These are phyloP conservation scores for Poliocrania exsul DNA, from an alignment of 2,797 vertebrate species.

Conservation along the genomic window DNA sequence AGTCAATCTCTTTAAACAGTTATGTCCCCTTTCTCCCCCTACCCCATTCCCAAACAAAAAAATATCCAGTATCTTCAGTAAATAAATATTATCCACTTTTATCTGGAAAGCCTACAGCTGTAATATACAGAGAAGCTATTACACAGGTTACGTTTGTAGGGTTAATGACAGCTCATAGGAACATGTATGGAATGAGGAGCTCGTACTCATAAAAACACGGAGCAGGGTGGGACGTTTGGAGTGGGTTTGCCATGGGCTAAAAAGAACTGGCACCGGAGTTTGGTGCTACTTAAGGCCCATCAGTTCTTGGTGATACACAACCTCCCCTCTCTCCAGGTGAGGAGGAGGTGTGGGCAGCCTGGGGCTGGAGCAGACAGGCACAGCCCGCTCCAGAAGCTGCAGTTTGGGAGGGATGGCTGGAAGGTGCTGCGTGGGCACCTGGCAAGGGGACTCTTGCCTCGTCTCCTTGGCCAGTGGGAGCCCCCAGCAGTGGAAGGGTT, in stretches of 20 bases:
- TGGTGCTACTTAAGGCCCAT: neutral
- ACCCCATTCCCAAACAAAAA: conserved; percentile 59
- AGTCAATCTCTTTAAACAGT: conserved; percentile 41
- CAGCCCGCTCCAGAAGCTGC: neutral
- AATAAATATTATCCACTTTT: conserved; percentile 72
- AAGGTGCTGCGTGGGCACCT: neutral
- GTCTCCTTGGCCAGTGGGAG: neutral
- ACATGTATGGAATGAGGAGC: conserved; percentile 10
- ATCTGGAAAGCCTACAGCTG: conserved; percentile 57
- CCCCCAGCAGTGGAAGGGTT: neutral
- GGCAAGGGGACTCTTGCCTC: neutral
- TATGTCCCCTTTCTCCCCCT: conserved; percentile 46
- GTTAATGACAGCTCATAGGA: neutral
- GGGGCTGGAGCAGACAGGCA: neutral
- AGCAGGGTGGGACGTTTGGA: neutral
- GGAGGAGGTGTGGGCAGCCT: neutral
- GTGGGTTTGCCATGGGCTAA: neutral
- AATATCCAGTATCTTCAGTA: conserved; percentile 65
- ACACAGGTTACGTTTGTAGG: conserved; percentile 36
- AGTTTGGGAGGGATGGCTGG: neutral
- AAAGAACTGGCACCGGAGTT: neutral
- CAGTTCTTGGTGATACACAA: neutral
- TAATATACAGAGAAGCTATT: conserved; percentile 61
- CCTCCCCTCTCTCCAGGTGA: neutral
- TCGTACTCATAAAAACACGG: conserved; percentile 20